phyloP scores from a whole-genome alignment of 2,888 invertebrate genomes.

The Agrotis puta region DNA sequence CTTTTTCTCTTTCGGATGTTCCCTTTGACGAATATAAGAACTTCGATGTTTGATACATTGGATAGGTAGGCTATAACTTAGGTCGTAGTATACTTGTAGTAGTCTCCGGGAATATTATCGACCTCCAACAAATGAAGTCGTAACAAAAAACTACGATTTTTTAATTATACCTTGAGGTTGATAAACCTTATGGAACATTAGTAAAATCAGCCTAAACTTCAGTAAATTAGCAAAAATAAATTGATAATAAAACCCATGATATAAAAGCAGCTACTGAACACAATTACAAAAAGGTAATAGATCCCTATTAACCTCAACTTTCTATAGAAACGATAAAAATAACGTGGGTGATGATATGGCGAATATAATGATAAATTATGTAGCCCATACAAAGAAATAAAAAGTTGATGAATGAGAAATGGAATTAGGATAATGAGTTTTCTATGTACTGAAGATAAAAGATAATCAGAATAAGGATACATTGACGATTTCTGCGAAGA shows the following conservation, averaged over 20 bases:
- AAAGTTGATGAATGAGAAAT: constrained; percentile 20
- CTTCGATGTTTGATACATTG: too few species aligned
- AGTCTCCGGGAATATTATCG: neutral
- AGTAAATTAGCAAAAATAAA: neutral
- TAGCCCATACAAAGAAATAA: constrained; percentile 16
- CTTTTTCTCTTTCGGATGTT: too few species aligned
- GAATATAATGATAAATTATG: constrained; percentile 52
- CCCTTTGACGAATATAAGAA: too few species aligned
- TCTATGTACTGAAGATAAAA: neutral
- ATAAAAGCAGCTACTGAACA: constrained; percentile 7
- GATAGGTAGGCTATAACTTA: too few species aligned
- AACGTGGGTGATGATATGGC: constrained; percentile 39
- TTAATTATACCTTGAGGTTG: neutral
- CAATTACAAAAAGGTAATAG: neutral
- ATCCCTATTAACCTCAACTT: constrained; percentile 17
- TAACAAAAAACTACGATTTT: neutral
- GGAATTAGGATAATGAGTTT: constrained; percentile 38
- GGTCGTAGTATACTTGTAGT: neutral
- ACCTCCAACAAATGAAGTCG: neutral
- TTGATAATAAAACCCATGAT: neutral
- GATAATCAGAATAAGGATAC: neutral
- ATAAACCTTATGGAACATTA: neutral
- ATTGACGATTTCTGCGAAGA: neutral
- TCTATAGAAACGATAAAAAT: constrained; percentile 38
- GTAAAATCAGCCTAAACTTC: too few species aligned